phyloP scores from a whole-genome alignment of 92 coral and sea anemone genomes.

The Phymanthus crucifer region DNA sequence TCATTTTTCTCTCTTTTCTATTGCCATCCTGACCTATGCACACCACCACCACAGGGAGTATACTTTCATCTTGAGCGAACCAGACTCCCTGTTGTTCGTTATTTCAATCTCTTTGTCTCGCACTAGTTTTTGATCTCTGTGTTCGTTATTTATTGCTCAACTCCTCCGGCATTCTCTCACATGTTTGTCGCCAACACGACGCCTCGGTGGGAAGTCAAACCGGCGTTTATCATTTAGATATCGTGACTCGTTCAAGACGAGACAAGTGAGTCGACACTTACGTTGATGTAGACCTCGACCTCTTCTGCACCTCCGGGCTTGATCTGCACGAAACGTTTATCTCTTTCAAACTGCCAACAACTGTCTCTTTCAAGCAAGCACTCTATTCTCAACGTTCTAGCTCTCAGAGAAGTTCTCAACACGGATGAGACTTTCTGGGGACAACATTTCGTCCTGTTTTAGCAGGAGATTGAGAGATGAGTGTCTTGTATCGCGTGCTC shows the following conservation, averaged over 20 bases:
- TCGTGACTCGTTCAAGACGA: background rate
- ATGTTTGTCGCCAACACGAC: background rate
- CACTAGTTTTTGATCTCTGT: no score
- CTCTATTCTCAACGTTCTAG: background rate
- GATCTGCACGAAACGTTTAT: background rate
- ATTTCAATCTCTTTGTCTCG: no score
- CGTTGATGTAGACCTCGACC: background rate
- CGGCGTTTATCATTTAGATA: background rate
- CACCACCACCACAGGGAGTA: no score
- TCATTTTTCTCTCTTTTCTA: no score
- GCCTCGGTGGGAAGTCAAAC: background rate
- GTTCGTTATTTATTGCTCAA: background rate
- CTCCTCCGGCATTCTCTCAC: background rate
- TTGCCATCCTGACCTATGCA: no score
- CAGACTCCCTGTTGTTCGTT: no score
- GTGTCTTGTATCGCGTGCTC: constrained; percentile 19
- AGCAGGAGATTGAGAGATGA: background rate
- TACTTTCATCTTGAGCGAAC: no score
- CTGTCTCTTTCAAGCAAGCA: background rate
- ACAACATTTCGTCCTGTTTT: background rate
- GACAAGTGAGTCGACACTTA: background rate
- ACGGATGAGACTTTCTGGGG: background rate
- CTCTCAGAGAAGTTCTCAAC: background rate
- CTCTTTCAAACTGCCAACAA: background rate
- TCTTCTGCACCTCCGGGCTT: background rate